Evolutionary conservation across 1,140 invertebrate genomes (phyloP), one percentile per base, ranked within the genome.

Genomic region (Drosophila sucinea): DNA sequence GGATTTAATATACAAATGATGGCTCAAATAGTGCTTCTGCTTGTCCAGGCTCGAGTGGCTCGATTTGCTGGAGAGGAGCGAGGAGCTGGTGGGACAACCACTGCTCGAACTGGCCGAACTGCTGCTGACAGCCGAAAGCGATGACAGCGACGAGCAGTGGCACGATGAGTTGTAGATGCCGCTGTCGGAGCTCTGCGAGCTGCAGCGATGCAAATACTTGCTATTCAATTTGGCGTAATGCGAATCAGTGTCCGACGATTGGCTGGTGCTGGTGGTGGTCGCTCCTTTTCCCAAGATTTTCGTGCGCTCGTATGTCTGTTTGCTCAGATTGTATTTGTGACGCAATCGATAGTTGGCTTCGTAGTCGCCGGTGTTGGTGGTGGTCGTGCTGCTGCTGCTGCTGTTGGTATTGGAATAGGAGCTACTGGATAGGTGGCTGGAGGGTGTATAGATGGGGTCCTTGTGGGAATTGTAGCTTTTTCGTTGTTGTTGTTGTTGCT

Each of bases 1-100:
- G 57, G 94, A 94, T 79, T 95, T 95, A 60, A 95, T 93, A 57
- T 94, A 93, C 23, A 94, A 91, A 71, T 94, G 94, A 73, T 94
- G 93, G 67, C 93, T 92, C 30, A 94, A 92, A 67, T 95, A 94
- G 70, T 92, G 80, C 67, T 85, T 92, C 92, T 94, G 81, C 92
- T 94, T 92, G 93, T 94, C 70, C 92, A 93, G 30, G 30, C 30
- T 30, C 84, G 93, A 92, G 79, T 93, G 94, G 67, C 90, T 93
- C 82, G 90, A 94, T 35, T 79, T 84, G 41, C 78, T 85, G 0
- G 90, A 90, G 4, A 71, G 25, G 30, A 78, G 29, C 8, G 44
- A 51, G 0, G 90, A 91, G 17, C 72, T 73, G 51, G 79, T 73
- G 51, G 79, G 77, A 33, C 86, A 87, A 27, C 83, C 78, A 55